These are phyloP conservation scores for Gobio gobio DNA, from an alignment of 2,113 vertebrate species.

Conservation along the genomic window DNA sequence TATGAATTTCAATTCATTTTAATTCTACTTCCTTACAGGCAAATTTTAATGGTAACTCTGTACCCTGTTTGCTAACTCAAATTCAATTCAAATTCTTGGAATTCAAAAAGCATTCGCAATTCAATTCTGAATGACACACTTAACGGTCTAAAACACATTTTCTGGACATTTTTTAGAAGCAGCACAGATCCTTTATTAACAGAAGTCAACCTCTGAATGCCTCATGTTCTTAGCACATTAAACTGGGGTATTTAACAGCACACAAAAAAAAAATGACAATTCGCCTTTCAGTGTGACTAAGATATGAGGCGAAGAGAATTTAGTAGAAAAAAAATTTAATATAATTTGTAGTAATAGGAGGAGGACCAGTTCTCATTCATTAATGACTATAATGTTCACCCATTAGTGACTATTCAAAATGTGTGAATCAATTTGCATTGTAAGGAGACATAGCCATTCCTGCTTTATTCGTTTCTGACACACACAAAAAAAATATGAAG, in stretches of 20 bases:
- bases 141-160: not conserved
- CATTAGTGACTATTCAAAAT: conserved; percentile 67
- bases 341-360: conserved; percentile 29
- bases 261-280: not conserved
- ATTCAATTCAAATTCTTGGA: not conserved
- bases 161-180: not conserved
- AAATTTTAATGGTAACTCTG: not conserved
- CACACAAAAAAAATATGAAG: conserved; percentile 27
- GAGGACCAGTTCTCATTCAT: conserved; percentile 48
- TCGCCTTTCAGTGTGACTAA: conserved; percentile 16
- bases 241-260: not conserved
- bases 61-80: not conserved
- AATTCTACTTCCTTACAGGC: not conserved
- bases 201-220: not conserved
- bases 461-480: conserved; percentile 58
- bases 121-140: not conserved
- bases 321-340: not conserved
- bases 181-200: not conserved
- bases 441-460: not conserved
- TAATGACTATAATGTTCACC: conserved; percentile 71
- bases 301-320: not conserved
- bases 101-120: not conserved
- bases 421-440: conserved; percentile 43
- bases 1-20: not conserved
- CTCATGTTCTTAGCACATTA: not conserved